These are phyloP conservation scores for Mobula hypostoma DNA, from an alignment of 2,113 vertebrate species.

Conservation along the genomic window DNA sequence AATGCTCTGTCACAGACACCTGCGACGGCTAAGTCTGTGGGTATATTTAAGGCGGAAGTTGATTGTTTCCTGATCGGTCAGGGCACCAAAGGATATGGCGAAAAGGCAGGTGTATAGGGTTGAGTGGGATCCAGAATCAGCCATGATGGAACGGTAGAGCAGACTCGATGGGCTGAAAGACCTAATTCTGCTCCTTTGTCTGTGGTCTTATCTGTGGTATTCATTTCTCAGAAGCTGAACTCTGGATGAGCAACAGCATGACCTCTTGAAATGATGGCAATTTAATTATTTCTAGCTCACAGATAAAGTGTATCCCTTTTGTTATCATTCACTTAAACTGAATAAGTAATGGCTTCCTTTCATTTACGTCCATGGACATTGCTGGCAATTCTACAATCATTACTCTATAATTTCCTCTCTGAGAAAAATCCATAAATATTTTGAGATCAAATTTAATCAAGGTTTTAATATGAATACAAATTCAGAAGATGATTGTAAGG, in stretches of 20 bases:
- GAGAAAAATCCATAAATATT: neutral
- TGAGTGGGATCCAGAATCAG: too few species aligned
- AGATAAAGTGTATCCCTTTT: neutral
- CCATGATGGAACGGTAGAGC: too few species aligned
- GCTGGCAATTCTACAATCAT: neutral
- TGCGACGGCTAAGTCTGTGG: too few species aligned
- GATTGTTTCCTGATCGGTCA: too few species aligned
- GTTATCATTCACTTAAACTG: neutral
- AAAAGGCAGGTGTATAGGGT: too few species aligned
- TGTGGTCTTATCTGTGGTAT: too few species aligned
- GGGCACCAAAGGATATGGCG: too few species aligned
- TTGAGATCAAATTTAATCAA: neutral
- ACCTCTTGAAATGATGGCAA: neutral
- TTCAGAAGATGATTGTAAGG: neutral
- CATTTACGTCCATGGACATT: neutral
- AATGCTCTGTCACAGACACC: too few species aligned
- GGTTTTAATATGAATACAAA: neutral
- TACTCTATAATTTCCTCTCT: neutral
- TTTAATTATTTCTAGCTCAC: neutral
- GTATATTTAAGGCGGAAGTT: too few species aligned
- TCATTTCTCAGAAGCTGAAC: neutral
- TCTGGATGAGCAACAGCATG: neutral
- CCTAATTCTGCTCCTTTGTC: too few species aligned
- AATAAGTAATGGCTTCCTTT: neutral
- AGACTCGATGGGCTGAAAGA: too few species aligned